Evolutionary conservation across 1,140 invertebrate species (phyloP).

Genomic region (Lasaia peninsularis): DNA sequence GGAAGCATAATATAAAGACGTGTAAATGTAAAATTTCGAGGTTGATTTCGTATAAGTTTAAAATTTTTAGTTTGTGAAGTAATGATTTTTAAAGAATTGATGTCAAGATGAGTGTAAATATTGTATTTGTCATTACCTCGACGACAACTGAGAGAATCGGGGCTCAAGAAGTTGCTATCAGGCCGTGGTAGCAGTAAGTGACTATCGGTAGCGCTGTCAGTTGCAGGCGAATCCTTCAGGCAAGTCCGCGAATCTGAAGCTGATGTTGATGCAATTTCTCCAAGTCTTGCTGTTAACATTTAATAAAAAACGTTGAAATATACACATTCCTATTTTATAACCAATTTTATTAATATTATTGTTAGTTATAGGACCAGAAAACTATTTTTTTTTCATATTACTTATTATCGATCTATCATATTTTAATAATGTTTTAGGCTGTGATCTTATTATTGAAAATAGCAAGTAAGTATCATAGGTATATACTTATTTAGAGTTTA

Average conservation of each 20-base stretch:
- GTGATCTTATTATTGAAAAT: no score
- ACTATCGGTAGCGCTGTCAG: constrained; percentile 83
- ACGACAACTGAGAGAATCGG: constrained; percentile 85
- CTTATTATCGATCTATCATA: no score
- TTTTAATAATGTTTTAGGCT: no score
- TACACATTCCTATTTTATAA: background rate
- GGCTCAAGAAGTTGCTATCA: constrained; percentile 88
- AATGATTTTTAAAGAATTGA: no score
- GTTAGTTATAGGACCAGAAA: background rate
- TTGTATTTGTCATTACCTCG: constrained; percentile 76
- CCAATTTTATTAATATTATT: no score
- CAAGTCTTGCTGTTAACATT: constrained; percentile 42
- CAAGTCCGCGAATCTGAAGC: constrained; percentile 79
- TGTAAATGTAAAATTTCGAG: no score
- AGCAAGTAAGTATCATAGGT: no score
- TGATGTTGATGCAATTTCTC: constrained; percentile 35
- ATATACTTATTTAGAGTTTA: background rate
- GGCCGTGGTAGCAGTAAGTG: constrained; percentile 87
- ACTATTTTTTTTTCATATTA: no score
- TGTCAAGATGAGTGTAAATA: background rate
- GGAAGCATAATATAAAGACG: no score
- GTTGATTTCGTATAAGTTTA: no score
- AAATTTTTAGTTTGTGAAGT: no score
- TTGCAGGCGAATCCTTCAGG: constrained; percentile 82
- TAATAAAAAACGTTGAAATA: background rate